A percentile compares a stretch with the other conserved stretches of the same genome.
Evolutionary conservation across 2,888 invertebrate species (phyloP).

Genomic region (Heliconius erato): DNA sequence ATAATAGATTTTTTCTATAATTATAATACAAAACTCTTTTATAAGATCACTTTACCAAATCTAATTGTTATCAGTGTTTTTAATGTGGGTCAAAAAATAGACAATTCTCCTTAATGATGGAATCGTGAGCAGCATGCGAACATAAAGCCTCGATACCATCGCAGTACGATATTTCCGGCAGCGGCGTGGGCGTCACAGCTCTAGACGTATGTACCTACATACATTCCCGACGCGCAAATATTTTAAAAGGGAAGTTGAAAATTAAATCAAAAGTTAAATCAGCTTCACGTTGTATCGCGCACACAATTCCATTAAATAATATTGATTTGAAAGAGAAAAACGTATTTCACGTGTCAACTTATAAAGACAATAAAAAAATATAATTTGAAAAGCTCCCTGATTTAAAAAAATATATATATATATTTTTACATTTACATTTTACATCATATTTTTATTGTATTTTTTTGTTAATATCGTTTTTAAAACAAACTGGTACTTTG

Average conservation of each 20-base stretch:
- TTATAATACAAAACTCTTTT: neutral
- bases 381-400: too few species aligned
- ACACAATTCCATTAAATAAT: too few species aligned
- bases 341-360: too few species aligned
- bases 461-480: too few species aligned
- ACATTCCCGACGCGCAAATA: constrained; percentile 65
- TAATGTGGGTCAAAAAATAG: constrained; percentile 71
- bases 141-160: constrained; percentile 74
- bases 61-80: constrained; percentile 73
- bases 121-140: constrained; percentile 77
- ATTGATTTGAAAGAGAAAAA: too few species aligned
- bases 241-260: neutral
- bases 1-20: neutral
- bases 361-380: too few species aligned
- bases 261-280: too few species aligned
- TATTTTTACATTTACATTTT: too few species aligned
- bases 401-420: too few species aligned
- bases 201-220: constrained; percentile 41
- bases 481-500: too few species aligned
- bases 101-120: constrained; percentile 79
- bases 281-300: too few species aligned
- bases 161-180: constrained; percentile 74
- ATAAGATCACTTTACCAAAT: constrained; percentile 53
- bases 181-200: constrained; percentile 71
- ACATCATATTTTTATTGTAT: too few species aligned